Evolutionary conservation across 2,113 vertebrate genomes (phyloP).

Genomic region (Alaudala cheleensis): DNA sequence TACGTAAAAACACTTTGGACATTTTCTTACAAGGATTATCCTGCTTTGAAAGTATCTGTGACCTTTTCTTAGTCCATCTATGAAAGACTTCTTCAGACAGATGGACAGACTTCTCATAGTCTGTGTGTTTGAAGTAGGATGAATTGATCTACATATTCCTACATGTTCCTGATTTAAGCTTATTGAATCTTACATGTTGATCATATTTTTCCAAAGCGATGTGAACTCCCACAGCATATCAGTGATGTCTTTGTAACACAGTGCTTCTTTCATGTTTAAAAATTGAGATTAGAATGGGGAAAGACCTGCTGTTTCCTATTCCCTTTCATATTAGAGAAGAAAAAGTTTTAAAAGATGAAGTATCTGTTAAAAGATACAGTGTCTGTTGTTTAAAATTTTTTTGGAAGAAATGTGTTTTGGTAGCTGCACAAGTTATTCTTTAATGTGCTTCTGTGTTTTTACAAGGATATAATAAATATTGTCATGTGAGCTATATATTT

Average conservation of each 20-base stretch:
- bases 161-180: neutral
- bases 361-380: neutral
- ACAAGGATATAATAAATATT: neutral
- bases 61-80: neutral
- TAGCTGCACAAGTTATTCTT: neutral
- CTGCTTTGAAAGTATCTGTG: neutral
- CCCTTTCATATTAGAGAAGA: neutral
- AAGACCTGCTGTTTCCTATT: neutral
- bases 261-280: neutral
- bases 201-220: neutral
- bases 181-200: neutral
- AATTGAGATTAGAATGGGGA: neutral
- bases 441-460: neutral
- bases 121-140: neutral
- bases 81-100: neutral
- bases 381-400: neutral
- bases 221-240: neutral
- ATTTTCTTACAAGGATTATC: neutral
- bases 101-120: neutral
- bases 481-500: neutral
- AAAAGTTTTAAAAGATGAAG: neutral
- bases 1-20: neutral
- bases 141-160: neutral
- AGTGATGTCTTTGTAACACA: neutral
- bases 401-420: neutral